Percentiles rank a stretch among this genome's conserved stretches.
Evolutionary conservation across 2,113 vertebrate genomes (phyloP).

Genomic region (Potamarius usumacintae): DNA sequence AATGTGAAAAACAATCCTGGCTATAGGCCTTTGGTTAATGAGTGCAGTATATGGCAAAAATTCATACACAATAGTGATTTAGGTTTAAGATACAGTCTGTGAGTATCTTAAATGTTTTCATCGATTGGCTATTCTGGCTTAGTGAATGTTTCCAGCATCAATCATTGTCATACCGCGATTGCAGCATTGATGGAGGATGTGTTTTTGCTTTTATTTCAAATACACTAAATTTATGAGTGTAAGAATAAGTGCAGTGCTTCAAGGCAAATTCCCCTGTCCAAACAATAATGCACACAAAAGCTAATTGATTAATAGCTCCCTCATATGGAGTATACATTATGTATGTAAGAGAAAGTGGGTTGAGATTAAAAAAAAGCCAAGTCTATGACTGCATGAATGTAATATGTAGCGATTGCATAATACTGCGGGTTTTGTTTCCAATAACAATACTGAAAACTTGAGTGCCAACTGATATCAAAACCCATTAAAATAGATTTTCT

Average conservation of each 20-base stretch:
- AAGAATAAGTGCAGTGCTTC: not conserved
- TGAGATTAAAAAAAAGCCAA: not conserved
- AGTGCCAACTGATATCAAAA: not conserved
- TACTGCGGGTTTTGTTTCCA: not conserved
- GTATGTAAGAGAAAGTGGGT: not conserved
- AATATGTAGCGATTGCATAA: not conserved
- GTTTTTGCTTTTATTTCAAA: slow-evolving; percentile 8
- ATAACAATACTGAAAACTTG: not conserved
- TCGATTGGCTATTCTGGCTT: not conserved
- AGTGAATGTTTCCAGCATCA: slow-evolving; percentile 11
- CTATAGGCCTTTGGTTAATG: not conserved
- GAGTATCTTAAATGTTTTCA: slow-evolving; percentile 9
- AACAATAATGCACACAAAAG: slow-evolving; percentile 19
- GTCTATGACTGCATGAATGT: not conserved
- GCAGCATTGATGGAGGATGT: not conserved
- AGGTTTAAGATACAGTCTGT: not conserved
- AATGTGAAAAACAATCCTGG: not conserved
- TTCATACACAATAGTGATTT: slow-evolving; percentile 10
- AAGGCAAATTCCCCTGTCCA: not conserved
- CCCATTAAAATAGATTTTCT: not conserved
- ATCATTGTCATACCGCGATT: slow-evolving; percentile 1
- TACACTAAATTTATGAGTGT: not conserved
- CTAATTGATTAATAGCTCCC: slow-evolving; percentile 22
- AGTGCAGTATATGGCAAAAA: not conserved
- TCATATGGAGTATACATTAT: slow-evolving; percentile 11